phyloP scores from a whole-genome alignment of 2,888 invertebrate genomes.

The Tenthredo notha region DNA sequence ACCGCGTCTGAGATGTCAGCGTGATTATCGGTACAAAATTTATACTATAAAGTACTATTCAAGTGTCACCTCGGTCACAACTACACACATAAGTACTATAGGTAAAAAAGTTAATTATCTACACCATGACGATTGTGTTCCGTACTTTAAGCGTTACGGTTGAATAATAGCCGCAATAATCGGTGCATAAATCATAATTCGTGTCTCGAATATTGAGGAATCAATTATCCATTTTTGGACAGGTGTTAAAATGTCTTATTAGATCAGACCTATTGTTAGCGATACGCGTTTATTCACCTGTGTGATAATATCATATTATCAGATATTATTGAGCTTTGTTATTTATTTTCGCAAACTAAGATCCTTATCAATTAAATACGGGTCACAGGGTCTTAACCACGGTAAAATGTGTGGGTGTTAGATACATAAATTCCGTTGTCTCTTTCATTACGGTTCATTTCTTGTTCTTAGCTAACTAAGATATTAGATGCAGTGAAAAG shows the following conservation, averaged over 20 bases:
- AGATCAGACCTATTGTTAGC: constrained; percentile 39
- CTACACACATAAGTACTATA: not conserved
- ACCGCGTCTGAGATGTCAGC: not conserved
- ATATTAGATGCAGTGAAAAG: not conserved
- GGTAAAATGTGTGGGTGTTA: constrained; percentile 42
- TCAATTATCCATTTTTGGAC: not conserved
- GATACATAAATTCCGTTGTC: constrained; percentile 19
- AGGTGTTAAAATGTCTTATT: constrained; percentile 10
- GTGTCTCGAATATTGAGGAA: not conserved
- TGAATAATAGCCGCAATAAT: not conserved
- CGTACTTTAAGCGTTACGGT: not conserved
- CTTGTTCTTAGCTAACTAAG: not conserved
- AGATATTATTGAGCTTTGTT: not conserved
- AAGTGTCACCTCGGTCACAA: not conserved
- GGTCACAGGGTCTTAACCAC: constrained; percentile 45
- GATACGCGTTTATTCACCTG: not conserved
- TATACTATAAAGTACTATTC: too few relatives aligned
- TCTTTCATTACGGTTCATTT: constrained; percentile 12
- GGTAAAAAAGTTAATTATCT: not conserved
- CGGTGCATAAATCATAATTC: not conserved
- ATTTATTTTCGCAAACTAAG: not conserved
- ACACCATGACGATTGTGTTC: not conserved
- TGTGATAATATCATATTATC: not conserved
- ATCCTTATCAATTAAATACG: constrained; percentile 30
- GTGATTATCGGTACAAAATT: not conserved